Conservation (phyloP, 92 coral and sea anemone species). For the Palythoa caribaeorum region DNA sequence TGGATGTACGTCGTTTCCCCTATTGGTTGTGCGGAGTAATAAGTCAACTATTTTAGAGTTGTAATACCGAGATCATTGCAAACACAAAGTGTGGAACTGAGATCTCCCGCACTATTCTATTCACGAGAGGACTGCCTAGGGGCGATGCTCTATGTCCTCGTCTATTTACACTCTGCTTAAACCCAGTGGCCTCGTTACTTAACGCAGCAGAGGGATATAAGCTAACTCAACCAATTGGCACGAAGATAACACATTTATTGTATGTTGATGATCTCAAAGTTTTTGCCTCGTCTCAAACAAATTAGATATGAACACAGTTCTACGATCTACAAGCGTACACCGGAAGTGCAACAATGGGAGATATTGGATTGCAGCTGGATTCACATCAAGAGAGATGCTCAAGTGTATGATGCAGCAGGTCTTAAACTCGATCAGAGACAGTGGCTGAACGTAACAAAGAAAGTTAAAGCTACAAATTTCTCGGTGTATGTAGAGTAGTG, state of each 20-base stretch:
- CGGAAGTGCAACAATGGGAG: neutral
- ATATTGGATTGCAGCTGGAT: neutral
- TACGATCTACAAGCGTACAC: neutral
- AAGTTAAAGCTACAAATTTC: constrained; percentile 40
- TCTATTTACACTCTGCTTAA: constrained; percentile 41
- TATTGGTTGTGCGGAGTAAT: constrained; percentile 56
- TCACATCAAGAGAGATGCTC: neutral
- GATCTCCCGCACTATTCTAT: constrained; percentile 30
- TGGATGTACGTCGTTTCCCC: constrained; percentile 58
- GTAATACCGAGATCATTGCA: constrained; percentile 56
- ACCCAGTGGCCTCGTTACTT: constrained; percentile 29
- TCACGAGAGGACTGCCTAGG: constrained; percentile 46
- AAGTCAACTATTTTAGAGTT: constrained; percentile 41
- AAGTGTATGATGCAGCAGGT: neutral
- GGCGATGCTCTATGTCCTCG: constrained; percentile 28
- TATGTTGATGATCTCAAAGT: neutral
- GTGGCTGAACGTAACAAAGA: constrained; percentile 47
- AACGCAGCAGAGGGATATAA: constrained; percentile 35
- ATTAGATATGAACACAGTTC: neutral
- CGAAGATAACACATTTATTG: neutral
- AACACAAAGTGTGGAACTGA: constrained; percentile 57
- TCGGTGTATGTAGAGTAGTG: constrained; percentile 29
- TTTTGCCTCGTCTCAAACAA: neutral
- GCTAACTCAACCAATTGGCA: constrained; percentile 7
- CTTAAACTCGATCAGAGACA: constrained; percentile 5